phyloP scores from a whole-genome alignment of 2,888 invertebrate genomes.

The Gymnoscelis rufifasciata region DNA sequence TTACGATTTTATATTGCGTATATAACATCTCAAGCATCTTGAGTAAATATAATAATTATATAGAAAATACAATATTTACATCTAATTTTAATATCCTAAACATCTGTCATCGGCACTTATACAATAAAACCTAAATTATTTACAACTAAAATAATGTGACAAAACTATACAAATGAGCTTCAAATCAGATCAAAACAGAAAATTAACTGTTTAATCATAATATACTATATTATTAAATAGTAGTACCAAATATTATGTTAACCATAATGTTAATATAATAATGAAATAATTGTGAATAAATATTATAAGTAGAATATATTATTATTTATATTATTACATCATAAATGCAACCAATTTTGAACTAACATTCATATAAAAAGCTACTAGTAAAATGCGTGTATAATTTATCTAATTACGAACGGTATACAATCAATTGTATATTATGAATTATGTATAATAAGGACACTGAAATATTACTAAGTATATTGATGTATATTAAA shows the following conservation, averaged over 20 bases:
- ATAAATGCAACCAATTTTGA: constrained; percentile 29
- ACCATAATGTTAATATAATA: not conserved
- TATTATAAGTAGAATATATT: not conserved
- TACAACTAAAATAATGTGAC: constrained; percentile 23
- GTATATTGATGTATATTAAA: constrained; percentile 36
- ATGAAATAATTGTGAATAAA: not conserved
- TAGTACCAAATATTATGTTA: constrained; percentile 13
- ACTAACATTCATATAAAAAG: constrained; percentile 54
- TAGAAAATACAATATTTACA: constrained; percentile 65
- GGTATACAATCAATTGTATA: constrained; percentile 38
- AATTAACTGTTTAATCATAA: constrained; percentile 8
- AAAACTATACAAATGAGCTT: constrained; percentile 28
- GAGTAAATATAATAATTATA: constrained; percentile 40
- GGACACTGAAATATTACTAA: constrained; percentile 34
- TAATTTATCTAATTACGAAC: constrained; percentile 30
- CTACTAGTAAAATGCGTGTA: constrained; percentile 57
- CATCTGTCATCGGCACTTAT: constrained; percentile 34
- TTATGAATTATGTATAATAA: constrained; percentile 40
- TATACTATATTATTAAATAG: constrained; percentile 11
- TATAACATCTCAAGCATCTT: constrained; percentile 50
- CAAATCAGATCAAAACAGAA: constrained; percentile 28
- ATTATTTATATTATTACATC: not conserved
- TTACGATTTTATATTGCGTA: constrained; percentile 36
- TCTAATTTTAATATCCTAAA: constrained; percentile 31
- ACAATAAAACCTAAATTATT: constrained; percentile 28